Evolutionary conservation across 2,888 invertebrate species (phyloP).

Genomic region (Willowsia nigromaculata): DNA sequence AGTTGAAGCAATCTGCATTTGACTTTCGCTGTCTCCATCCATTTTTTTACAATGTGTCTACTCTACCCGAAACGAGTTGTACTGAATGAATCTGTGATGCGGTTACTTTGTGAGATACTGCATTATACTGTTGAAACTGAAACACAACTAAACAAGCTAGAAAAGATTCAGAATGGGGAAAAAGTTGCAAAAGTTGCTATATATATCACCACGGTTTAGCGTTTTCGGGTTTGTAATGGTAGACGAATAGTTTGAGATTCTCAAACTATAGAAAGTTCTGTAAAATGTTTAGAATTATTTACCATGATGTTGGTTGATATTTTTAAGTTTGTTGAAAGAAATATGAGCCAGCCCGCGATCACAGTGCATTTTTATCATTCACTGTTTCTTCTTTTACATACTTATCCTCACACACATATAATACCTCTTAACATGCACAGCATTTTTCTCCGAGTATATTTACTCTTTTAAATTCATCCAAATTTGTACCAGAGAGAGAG

Average conservation of each 20-base stretch:
- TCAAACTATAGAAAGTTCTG: not conserved
- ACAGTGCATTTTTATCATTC: not conserved
- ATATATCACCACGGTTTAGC: too few relatives aligned
- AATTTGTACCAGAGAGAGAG: not conserved
- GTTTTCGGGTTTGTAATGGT: too few relatives aligned
- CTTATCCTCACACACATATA: not conserved
- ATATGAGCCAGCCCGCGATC: not conserved
- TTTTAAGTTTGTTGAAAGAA: not conserved
- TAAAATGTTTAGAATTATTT: not conserved
- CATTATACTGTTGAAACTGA: not conserved
- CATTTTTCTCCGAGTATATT: not conserved
- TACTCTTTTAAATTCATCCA: not conserved
- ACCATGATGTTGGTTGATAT: not conserved
- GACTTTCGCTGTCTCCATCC: slow-evolving; percentile 42
- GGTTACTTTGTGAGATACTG: not conserved
- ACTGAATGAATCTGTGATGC: not conserved
- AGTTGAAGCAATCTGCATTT: slow-evolving; percentile 62
- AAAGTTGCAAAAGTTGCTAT: not conserved
- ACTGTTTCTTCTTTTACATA: not conserved
- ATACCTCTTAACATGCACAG: not conserved
- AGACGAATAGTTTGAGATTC: not conserved
- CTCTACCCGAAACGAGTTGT: not conserved
- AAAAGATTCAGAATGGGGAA: not conserved
- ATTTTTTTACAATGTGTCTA: not conserved
- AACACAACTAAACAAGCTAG: not conserved